Percentiles rank a stretch among this genome's conserved stretches.
Evolutionary conservation across 2,888 invertebrate genomes (phyloP).

Genomic region (Bombylius discolor): DNA sequence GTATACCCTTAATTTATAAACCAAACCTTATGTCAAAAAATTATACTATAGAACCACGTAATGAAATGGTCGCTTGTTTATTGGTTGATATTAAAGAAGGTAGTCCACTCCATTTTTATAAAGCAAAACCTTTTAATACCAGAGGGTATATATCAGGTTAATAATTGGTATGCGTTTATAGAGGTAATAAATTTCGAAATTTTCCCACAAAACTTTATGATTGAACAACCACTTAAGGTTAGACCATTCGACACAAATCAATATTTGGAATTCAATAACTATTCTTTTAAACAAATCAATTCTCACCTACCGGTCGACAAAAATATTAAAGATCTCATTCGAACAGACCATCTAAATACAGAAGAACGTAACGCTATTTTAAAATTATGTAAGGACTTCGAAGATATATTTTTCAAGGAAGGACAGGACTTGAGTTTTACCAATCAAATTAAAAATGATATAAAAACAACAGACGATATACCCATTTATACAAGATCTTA

Average conservation of each 20-base stretch:
- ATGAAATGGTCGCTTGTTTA: constrained; percentile 7
- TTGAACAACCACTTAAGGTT: constrained; percentile 10
- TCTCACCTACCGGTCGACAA: no score
- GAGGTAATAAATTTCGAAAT: constrained; percentile 9
- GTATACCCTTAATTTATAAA: constrained; percentile 6
- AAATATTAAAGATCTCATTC: background rate
- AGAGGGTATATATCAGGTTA: constrained; percentile 8
- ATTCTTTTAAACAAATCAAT: background rate
- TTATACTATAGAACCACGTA: constrained; percentile 5
- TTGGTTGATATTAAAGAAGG: constrained; percentile 10
- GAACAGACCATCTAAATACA: background rate
- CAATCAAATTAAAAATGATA: background rate
- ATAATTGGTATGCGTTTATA: constrained; percentile 5
- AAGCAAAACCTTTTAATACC: constrained; percentile 4
- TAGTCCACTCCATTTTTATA: constrained; percentile 4
- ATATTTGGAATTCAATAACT: constrained; percentile 3
- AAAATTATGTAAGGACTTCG: background rate
- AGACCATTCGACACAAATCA: background rate
- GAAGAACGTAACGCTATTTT: background rate
- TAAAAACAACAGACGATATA: background rate
- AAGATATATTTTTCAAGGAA: background rate
- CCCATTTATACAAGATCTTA: background rate
- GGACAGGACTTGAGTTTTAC: background rate
- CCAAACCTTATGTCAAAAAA: constrained; percentile 10
- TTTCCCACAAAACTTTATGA: constrained; percentile 1